A percentile compares a stretch with the other conserved stretches of the same genome.
Conservation (phyloP, 2,888 invertebrate genomes). For the Epistrophe eligans region DNA sequence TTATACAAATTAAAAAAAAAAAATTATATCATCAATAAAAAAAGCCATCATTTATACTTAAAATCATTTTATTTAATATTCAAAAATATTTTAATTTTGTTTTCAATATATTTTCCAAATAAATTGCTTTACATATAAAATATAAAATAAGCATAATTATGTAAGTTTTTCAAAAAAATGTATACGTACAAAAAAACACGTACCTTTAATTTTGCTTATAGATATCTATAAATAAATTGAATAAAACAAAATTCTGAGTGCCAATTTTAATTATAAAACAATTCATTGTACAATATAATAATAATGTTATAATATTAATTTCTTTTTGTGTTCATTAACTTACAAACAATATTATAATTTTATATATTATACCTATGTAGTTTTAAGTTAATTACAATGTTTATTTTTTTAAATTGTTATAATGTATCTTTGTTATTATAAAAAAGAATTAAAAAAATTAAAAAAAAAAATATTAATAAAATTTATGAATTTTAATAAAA, state of each 20-base stretch:
- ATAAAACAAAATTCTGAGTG: slow-evolving; percentile 64
- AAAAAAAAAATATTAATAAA: slow-evolving; percentile 56
- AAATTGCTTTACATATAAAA: slow-evolving; percentile 32
- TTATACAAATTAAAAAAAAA: slow-evolving; percentile 42
- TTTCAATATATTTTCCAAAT: neutral
- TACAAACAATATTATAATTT: slow-evolving; percentile 18
- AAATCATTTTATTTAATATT: slow-evolving; percentile 35
- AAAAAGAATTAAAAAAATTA: slow-evolving; percentile 43
- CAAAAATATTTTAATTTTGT: slow-evolving; percentile 36
- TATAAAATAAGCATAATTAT: neutral
- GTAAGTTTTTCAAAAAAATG: slow-evolving; percentile 11
- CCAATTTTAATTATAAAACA: slow-evolving; percentile 57
- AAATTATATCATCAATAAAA: slow-evolving; percentile 14
- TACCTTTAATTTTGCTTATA: slow-evolving; percentile 69
- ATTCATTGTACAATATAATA: slow-evolving; percentile 52
- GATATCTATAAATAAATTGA: slow-evolving; percentile 7
- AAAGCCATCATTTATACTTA: slow-evolving; percentile 33
- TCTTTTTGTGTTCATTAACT: slow-evolving; percentile 52
- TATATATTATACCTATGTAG: neutral
- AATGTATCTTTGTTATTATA: slow-evolving; percentile 60
- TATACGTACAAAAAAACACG: slow-evolving; percentile 57
- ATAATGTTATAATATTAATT: slow-evolving; percentile 45
- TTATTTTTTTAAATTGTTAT: slow-evolving; percentile 61
- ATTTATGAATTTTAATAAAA: slow-evolving; percentile 52
- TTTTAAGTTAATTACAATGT: slow-evolving; percentile 48